Evolutionary conservation across 2,888 invertebrate genomes (phyloP).

Genomic region (Listrodromus nycthemerus): DNA sequence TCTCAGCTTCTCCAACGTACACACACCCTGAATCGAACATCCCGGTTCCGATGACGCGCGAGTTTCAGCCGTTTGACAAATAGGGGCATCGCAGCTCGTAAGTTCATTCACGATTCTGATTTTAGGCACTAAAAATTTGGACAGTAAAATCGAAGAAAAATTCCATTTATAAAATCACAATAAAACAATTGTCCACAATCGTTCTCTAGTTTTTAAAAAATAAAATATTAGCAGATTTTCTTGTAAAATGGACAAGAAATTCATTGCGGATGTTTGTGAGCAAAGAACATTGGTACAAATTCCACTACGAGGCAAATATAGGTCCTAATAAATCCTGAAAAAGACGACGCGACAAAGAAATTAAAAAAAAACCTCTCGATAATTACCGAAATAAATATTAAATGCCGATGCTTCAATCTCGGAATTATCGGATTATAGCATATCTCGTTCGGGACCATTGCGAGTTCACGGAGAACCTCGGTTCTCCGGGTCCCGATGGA

Average conservation of each 20-base stretch:
- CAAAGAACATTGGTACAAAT: too few relatives aligned
- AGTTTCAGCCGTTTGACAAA: slow-evolving; percentile 52
- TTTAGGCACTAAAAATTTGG: slow-evolving; percentile 10
- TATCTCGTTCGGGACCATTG: slow-evolving; percentile 36
- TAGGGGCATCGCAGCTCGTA: background rate
- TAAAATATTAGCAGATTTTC: too few relatives aligned
- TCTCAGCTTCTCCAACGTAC: slow-evolving; percentile 33
- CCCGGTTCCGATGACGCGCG: slow-evolving; percentile 27
- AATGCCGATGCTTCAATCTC: slow-evolving; percentile 74
- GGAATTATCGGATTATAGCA: slow-evolving; percentile 78
- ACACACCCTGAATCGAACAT: slow-evolving; percentile 34
- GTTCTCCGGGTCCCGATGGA: slow-evolving; percentile 33
- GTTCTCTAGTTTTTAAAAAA: too few relatives aligned
- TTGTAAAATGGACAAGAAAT: too few relatives aligned
- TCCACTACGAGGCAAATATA: too few relatives aligned
- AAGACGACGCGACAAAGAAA: background rate
- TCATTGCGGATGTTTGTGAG: too few relatives aligned
- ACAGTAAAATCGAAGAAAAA: background rate
- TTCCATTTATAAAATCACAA: too few relatives aligned
- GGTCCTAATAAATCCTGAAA: too few relatives aligned
- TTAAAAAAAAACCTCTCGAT: slow-evolving; percentile 33
- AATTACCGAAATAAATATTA: slow-evolving; percentile 73
- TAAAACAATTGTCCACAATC: background rate
- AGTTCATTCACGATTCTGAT: background rate
- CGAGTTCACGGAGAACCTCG: slow-evolving; percentile 38